These are phyloP conservation scores for Muscina levida DNA, from an alignment of 2,888 invertebrate species.

Conservation along the genomic window DNA sequence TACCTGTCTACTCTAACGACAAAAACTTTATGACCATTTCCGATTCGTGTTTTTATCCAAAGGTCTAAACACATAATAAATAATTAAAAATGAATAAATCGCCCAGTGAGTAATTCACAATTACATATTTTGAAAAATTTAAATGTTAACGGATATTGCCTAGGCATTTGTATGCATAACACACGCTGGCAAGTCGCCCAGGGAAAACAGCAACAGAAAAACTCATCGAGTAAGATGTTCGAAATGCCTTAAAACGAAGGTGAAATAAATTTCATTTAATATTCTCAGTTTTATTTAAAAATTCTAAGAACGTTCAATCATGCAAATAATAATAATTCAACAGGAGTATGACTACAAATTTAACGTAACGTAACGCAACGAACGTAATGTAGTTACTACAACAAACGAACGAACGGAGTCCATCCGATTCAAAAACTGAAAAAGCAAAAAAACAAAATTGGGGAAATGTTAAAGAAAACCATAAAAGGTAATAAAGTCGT, in stretches of 20 bases:
- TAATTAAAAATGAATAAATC: conserved; percentile 30
- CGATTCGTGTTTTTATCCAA: background rate
- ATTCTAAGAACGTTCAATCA: conserved; percentile 46
- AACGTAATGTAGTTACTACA: too few relatives aligned
- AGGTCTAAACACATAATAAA: conserved; percentile 5
- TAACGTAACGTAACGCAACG: background rate
- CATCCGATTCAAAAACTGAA: background rate
- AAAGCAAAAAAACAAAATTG: background rate
- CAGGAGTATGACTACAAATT: background rate
- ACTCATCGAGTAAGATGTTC: too few relatives aligned
- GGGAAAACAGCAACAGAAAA: background rate
- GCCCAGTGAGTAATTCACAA: too few relatives aligned
- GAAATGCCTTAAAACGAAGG: too few relatives aligned
- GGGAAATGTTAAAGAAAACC: conserved; percentile 39
- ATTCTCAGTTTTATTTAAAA: conserved; percentile 32
- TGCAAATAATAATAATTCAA: background rate
- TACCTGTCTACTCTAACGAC: too few relatives aligned
- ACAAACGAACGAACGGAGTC: conserved; percentile 2
- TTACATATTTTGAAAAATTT: conserved; percentile 40
- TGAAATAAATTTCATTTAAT: background rate
- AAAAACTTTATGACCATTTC: too few relatives aligned
- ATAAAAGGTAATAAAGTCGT: conserved; percentile 54
- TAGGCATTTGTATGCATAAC: conserved; percentile 40
- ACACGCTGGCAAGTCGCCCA: conserved; percentile 26
- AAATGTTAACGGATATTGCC: conserved; percentile 54